phyloP scores from a whole-genome alignment of 2,797 vertebrate species.

The Gobio occitaniae region DNA sequence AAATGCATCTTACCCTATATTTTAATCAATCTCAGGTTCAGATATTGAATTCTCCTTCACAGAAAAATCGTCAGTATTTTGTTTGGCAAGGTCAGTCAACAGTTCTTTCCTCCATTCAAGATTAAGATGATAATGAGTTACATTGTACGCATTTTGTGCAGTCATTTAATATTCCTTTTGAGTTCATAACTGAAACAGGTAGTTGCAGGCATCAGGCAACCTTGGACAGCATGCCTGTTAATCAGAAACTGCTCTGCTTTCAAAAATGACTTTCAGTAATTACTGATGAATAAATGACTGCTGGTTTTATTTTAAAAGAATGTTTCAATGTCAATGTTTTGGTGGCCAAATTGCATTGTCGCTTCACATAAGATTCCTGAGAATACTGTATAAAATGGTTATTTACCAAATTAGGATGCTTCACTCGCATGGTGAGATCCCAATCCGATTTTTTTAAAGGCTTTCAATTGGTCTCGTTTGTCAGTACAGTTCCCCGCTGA shows the following conservation, averaged over 20 bases:
- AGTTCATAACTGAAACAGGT: constrained; percentile 59
- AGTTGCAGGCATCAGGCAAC: constrained; percentile 51
- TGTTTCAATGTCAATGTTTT: not conserved
- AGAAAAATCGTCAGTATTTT: constrained; percentile 62
- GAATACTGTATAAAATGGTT: not conserved
- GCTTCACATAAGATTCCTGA: not conserved
- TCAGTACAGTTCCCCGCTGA: not conserved
- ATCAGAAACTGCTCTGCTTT: constrained; percentile 46
- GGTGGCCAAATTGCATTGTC: not conserved
- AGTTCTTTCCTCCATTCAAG: constrained; percentile 63
- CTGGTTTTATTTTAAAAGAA: not conserved
- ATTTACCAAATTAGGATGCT: not conserved
- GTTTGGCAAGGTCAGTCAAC: constrained; percentile 62
- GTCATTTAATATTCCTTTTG: constrained; percentile 67
- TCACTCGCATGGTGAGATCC: not conserved
- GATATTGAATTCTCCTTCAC: constrained; percentile 5
- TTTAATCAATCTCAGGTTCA: not conserved
- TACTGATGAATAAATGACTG: not conserved
- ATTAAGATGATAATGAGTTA: constrained; percentile 58
- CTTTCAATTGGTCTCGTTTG: not conserved
- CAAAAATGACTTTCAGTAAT: not conserved
- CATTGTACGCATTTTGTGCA: constrained; percentile 63
- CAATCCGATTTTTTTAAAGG: not conserved
- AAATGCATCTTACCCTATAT: not conserved
- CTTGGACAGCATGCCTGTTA: constrained; percentile 50